Evolutionary conservation across 2,797 vertebrate genomes (phyloP), one percentile per base, ranked within the genome.

Genomic region (Neosilurus mollespiculum): DNA sequence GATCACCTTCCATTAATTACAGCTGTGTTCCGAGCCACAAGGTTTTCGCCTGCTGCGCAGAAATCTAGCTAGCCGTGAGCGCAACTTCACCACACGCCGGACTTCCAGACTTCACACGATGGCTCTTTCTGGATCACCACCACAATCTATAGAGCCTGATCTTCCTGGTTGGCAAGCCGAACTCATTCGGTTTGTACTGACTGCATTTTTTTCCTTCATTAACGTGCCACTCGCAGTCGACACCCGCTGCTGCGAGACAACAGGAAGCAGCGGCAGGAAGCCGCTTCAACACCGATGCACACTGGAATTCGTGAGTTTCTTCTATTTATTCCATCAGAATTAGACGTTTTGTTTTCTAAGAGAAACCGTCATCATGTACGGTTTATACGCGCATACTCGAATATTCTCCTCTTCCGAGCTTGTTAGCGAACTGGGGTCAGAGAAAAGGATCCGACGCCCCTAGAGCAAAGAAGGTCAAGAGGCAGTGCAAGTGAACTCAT

Each of bases 1-100:
- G 62, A 75, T 81, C 69, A 81, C 54, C 69, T 30, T 61, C 78
- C 73, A 78, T 85, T 87, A 87, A 87, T 88, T 81, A 84, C 78
- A 49, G 26, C 30, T n/a, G 65, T 53, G 9, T 64, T 64, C 69
- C 9, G 4, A 34, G 43, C n/a, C 24, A 24, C n/a, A 49, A 77
- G 20, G 18, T 56, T 43, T 12, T n/a, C 16, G 1, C 18, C 24
- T 73, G 49, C 73, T 14, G 24, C 15, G 0, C 56, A 53, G 26
- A 75, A 56, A 2, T 5, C 3, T 20, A 24, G 51, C 51, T 56
- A 20, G 69, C 43, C 22, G 6, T 16, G 49, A 71, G 11, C 53
- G 11, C 51, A 30, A 73, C 53, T 56, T 20, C 71, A 11, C 51
- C 12, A 9, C 15, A 0, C 14, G 14, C 71, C 10, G 3, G 22